A percentile compares a stretch with the other conserved stretches of the same genome.
Evolutionary conservation across 2,113 vertebrate species (phyloP).

Genomic region (Drymodes brunneopygia): DNA sequence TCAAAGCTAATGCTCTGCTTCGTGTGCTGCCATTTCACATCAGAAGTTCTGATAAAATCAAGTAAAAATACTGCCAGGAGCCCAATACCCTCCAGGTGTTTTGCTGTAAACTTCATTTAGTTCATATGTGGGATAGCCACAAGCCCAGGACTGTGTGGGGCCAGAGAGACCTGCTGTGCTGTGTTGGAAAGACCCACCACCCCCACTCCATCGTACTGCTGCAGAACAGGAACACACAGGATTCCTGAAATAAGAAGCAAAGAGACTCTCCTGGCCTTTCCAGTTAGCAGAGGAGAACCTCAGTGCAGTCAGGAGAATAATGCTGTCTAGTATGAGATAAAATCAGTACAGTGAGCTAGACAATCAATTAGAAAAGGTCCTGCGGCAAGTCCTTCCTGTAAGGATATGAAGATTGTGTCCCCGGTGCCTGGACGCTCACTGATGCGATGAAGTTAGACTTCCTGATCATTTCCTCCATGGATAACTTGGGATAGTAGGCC

Average conservation of each 20-base stretch:
- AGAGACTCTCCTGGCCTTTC: background rate
- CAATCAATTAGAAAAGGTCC: constrained; percentile 75
- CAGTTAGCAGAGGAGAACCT: background rate
- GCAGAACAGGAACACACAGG: background rate
- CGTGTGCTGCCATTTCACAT: background rate
- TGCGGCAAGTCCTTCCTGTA: constrained; percentile 79
- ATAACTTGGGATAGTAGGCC: constrained; percentile 81
- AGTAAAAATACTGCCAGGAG: background rate
- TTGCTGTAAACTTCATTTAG: background rate
- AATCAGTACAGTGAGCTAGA: background rate
- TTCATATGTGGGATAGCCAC: background rate
- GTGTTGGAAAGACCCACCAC: background rate
- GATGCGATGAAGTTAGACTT: constrained; percentile 85
- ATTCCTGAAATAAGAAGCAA: background rate
- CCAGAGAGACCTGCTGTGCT: background rate
- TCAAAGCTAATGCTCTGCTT: background rate
- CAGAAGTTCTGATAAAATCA: background rate
- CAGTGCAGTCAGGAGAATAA: background rate
- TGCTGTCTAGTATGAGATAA: constrained; percentile 8
- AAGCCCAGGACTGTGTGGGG: background rate
- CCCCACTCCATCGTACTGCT: background rate
- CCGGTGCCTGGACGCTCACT: constrained; percentile 81
- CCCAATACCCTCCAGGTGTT: background rate
- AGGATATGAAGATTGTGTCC: constrained; percentile 90
- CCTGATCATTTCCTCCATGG: constrained; percentile 87